Percentiles rank a stretch among this genome's conserved stretches.
Conservation (phyloP, 2,797 vertebrate species). For the Prionace glauca region DNA sequence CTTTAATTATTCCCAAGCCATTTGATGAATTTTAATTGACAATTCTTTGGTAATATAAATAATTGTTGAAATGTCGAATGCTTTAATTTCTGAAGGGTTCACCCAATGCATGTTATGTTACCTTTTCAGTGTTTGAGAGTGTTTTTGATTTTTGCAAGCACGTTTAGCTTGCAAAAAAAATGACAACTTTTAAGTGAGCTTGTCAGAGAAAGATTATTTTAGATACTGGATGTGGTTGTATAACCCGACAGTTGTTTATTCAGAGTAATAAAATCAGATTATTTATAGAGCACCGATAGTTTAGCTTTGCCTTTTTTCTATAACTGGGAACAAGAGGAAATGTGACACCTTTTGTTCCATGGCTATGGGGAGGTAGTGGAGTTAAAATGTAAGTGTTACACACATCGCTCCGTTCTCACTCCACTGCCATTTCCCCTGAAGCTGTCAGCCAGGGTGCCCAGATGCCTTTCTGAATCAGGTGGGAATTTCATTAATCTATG, state of each 20-base stretch:
- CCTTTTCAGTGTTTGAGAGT: neutral
- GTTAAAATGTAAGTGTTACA: neutral
- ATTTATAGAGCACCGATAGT: neutral
- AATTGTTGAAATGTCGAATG: conserved; percentile 2
- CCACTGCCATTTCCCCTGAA: neutral
- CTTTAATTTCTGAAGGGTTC: conserved; percentile 4
- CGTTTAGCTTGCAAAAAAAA: neutral
- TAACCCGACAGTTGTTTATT: neutral
- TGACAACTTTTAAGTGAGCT: neutral
- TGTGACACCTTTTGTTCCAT: neutral
- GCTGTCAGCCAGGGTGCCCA: neutral
- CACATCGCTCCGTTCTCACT: neutral
- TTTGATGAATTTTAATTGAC: conserved; percentile 20
- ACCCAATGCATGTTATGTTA: neutral
- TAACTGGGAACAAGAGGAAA: neutral
- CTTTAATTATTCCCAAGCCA: neutral
- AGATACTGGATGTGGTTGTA: neutral
- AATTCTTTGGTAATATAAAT: conserved; percentile 17
- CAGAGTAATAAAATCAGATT: neutral
- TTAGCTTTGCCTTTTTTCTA: neutral
- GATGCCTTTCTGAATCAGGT: neutral
- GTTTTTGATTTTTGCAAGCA: neutral
- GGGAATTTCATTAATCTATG: neutral
- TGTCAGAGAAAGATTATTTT: neutral
- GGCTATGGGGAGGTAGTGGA: neutral